Percentiles rank a stretch among this genome's conserved stretches.
These are phyloP conservation scores for Aurelia coerulea DNA, from an alignment of 30 jellyfish, hydroid and myxozoan species.

Conservation along the genomic window DNA sequence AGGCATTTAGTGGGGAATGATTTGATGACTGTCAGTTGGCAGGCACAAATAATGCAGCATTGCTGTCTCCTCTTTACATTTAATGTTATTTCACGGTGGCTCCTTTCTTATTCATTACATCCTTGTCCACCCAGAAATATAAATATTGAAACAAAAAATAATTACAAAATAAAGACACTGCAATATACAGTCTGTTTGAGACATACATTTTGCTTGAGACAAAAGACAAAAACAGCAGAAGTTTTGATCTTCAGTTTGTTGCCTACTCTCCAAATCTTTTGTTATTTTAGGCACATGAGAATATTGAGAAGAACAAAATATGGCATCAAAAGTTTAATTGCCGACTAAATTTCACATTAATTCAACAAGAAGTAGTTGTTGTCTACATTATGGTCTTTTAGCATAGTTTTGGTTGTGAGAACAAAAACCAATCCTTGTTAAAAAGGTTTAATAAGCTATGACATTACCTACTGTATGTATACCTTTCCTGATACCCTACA, in stretches of 20 bases:
- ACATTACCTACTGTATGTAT: not conserved
- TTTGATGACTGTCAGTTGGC: too few relatives aligned
- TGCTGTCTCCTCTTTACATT: too few relatives aligned
- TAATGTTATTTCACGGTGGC: too few relatives aligned
- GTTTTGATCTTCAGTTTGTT: not conserved
- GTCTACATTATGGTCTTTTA: too few relatives aligned
- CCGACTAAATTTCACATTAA: not conserved
- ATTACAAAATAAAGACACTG: not conserved
- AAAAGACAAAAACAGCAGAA: not conserved
- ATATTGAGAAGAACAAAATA: not conserved
- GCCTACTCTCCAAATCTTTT: not conserved
- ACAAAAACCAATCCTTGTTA: too few relatives aligned
- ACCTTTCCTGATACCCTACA: not conserved
- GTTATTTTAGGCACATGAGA: not conserved
- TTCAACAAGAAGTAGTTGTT: too few relatives aligned
- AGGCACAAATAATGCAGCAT: too few relatives aligned
- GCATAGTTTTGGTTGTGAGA: too few relatives aligned
- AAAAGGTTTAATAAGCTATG: not conserved
- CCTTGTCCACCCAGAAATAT: not conserved
- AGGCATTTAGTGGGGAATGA: too few relatives aligned
- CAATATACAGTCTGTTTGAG: slow-evolving; percentile 5
- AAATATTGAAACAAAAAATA: not conserved
- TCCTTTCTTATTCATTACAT: not conserved
- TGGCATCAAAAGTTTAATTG: not conserved
- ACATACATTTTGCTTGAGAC: not conserved